Conservation (phyloP, 1,140 invertebrate genomes). For the Solenopsis invicta region DNA sequence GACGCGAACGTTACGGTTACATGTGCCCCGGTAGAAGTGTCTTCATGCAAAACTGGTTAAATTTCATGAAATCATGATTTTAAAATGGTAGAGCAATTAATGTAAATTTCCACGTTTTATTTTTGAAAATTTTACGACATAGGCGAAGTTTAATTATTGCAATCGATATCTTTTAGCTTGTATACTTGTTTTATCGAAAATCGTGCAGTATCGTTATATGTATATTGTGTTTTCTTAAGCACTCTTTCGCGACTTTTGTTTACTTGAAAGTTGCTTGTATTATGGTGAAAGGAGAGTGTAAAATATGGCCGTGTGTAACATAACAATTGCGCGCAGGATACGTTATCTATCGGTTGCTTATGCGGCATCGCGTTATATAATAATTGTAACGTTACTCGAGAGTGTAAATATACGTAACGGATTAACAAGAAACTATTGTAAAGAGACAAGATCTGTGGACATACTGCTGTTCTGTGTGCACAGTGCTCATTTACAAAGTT, state of each 20-base stretch:
- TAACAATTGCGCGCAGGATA: neutral
- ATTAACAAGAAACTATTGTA: neutral
- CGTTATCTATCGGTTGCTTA: neutral
- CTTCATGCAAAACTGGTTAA: neutral
- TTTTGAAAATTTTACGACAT: neutral
- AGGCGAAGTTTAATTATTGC: neutral
- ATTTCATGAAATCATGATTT: neutral
- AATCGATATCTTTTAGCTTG: slow-evolving; percentile 5
- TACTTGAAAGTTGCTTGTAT: slow-evolving; percentile 21
- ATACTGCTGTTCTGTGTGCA: neutral
- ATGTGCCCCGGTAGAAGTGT: neutral
- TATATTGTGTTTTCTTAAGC: neutral
- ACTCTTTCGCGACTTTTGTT: neutral
- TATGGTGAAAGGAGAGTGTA: slow-evolving; percentile 2
- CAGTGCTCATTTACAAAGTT: slow-evolving; percentile 20
- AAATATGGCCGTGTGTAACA: slow-evolving; percentile 22
- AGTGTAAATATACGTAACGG: slow-evolving; percentile 44
- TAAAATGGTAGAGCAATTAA: neutral
- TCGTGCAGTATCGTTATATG: neutral
- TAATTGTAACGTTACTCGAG: neutral
- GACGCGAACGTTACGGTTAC: neutral
- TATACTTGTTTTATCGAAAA: slow-evolving; percentile 11
- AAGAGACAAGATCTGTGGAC: neutral
- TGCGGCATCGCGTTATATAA: neutral
- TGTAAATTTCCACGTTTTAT: neutral